Percentiles rank a stretch among this genome's conserved stretches.
Conservation (phyloP, 2,797 vertebrate genomes). For the Kryptolebias ocellatus region DNA sequence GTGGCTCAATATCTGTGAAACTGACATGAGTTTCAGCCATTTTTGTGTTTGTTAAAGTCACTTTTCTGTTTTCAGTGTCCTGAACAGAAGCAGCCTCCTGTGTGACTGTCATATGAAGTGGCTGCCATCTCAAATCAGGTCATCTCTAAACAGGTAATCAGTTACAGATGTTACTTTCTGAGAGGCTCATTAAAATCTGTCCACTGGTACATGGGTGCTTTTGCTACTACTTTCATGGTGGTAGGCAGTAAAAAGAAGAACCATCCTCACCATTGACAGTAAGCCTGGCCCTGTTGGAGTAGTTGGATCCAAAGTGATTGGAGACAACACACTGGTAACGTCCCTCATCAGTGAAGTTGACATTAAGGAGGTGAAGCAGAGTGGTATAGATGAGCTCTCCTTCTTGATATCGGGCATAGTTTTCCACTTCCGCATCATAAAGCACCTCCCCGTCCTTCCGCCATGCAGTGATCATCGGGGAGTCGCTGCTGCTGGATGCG, state of each 20-base stretch:
- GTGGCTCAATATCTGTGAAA: too few relatives aligned
- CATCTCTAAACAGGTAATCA: too few relatives aligned
- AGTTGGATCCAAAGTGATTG: constrained; percentile 97
- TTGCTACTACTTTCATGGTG: too few relatives aligned
- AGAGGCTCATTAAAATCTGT: too few relatives aligned
- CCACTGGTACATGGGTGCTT: too few relatives aligned
- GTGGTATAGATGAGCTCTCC: constrained; percentile 89
- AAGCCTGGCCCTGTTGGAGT: constrained; percentile 94
- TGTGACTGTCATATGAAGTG: constrained; percentile 95
- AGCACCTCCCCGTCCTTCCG: constrained; percentile 95
- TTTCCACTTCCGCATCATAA: constrained; percentile 92
- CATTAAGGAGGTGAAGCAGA: constrained; percentile 88
- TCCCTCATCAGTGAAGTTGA: constrained; percentile 92
- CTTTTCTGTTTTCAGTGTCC: constrained; percentile 74
- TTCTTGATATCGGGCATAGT: constrained; percentile 89
- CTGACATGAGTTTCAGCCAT: too few relatives aligned
- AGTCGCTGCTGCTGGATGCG: constrained; percentile 95
- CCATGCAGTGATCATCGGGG: constrained; percentile 96
- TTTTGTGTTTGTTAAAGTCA: too few relatives aligned
- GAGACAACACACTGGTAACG: constrained; percentile 98
- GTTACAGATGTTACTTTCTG: too few relatives aligned
- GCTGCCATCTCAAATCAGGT: constrained; percentile 60
- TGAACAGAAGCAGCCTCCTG: constrained; percentile 92
- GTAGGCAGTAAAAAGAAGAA: neutral
- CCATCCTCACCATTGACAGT: constrained; percentile 91